Evolutionary conservation across 2,888 invertebrate genomes (phyloP), one percentile per base, ranked within the genome.

Genomic region (Watsonalla binaria): DNA sequence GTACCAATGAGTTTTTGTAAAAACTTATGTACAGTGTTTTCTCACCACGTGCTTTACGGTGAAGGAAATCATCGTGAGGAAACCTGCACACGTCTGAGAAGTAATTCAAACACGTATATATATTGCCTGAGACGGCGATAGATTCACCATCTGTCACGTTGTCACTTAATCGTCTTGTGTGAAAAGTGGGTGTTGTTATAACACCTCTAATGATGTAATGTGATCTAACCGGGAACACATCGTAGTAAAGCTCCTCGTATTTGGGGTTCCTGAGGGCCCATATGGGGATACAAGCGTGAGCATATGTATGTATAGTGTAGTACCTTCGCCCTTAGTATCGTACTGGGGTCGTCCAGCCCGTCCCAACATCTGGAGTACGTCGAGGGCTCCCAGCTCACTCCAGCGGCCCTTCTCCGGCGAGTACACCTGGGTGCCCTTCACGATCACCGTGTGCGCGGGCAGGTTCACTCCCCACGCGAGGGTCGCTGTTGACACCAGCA

Each of bases 401-500:
- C 99, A 99, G 54, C 98, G 93, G 0, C 99, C 99, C 80, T 98
- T 98, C 84, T 99, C 99, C 0, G 99, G 98, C 76, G 96, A 98
- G 86, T 99, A 99, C 54, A 99, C 96, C 82, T 99, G 98, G 0
- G 99, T 99, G 33, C 99, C 99, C 82, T 99, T 99, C 61, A 91
- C 93, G 60, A 98, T 98, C 51, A 99, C 99, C 0, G 99, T 99
- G 82, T 99, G 99, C 0, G 99, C 99, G 0, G 99, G 99, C 48
- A 99, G 92, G 88, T 99, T 99, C 35, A 99, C 99, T 82, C 99
- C 99, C 99, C 99, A 99, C 9, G 99, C 99, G 15, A 99, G 91
- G 0, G 99, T 99, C 0, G 99, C 98, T 0, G 99, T 99, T 0
- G 99, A 99, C 0, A 99, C 98, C 35, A 99, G 88, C 7, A 99